phyloP scores from a whole-genome alignment of 2,113 vertebrate species.

The Myrmecophaga tridactyla region DNA sequence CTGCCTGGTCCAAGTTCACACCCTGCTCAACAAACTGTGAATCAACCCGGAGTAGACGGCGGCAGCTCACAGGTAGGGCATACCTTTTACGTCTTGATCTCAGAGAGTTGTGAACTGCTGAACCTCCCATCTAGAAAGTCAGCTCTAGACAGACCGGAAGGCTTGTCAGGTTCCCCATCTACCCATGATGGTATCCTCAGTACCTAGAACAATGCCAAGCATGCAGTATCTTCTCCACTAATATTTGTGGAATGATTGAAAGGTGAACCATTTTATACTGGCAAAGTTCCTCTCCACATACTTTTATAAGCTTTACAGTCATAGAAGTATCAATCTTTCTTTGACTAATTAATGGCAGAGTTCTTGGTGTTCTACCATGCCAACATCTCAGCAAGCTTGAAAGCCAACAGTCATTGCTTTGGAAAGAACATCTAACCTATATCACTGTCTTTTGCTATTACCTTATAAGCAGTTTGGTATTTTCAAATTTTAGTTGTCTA shows the following conservation, averaged over 20 bases:
- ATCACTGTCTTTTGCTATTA: background rate
- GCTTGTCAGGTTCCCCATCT: fast-evolving
- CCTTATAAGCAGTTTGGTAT: background rate
- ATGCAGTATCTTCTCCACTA: background rate
- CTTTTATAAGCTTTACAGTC: background rate
- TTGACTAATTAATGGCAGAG: background rate
- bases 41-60: slow-evolving; percentile 83
- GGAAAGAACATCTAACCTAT: background rate
- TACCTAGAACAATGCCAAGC: background rate
- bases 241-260: slow-evolving; percentile 1
- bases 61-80: slow-evolving; percentile 90
- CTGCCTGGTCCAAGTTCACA: slow-evolving; percentile 94
- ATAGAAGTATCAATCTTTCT: background rate
- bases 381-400: background rate
- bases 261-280: background rate
- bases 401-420: background rate
- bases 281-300: background rate
- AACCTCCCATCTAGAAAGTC: background rate
- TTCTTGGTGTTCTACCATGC: background rate
- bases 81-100: background rate
- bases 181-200: background rate
- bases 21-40: slow-evolving; percentile 88
- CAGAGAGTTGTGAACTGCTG: background rate
- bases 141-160: background rate
- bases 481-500: background rate